These are phyloP conservation scores for Xanthia togata DNA, from an alignment of 2,888 invertebrate species.

Conservation along the genomic window DNA sequence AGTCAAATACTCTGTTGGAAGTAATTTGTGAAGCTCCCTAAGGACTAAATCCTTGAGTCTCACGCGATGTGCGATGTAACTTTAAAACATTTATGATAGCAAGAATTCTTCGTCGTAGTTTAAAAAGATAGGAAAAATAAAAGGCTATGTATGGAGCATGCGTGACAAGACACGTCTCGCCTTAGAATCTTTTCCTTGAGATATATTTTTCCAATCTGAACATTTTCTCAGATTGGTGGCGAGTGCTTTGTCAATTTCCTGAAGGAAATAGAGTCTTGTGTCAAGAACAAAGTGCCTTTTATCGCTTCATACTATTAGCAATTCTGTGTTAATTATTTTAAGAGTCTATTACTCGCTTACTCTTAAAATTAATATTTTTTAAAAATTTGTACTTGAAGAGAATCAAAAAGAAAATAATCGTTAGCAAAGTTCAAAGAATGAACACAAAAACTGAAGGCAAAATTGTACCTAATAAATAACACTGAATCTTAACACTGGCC, in stretches of 20 bases:
- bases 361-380: neutral
- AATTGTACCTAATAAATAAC: neutral
- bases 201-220: conserved; percentile 70
- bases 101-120: conserved; percentile 44
- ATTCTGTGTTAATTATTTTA: conserved; percentile 24
- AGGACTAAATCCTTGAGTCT: conserved; percentile 11
- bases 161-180: conserved; percentile 69
- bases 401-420: neutral
- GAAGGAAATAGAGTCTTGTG: conserved; percentile 71
- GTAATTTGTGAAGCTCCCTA: conserved; percentile 37
- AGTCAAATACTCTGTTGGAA: conserved; percentile 45
- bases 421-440: neutral
- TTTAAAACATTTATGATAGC: conserved; percentile 51
- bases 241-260: conserved; percentile 73
- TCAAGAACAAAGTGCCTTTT: conserved; percentile 43
- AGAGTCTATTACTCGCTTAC: neutral
- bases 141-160: conserved; percentile 59
- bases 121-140: conserved; percentile 57
- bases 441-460: neutral
- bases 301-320: neutral
- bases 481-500: conserved; percentile 10
- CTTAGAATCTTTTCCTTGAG: conserved; percentile 63
- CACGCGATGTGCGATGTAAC: conserved; percentile 14
- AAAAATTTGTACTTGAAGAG: no score
- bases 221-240: conserved; percentile 63